Conservation (phyloP, 2,888 invertebrate genomes). For the Drosophila meridiana region DNA sequence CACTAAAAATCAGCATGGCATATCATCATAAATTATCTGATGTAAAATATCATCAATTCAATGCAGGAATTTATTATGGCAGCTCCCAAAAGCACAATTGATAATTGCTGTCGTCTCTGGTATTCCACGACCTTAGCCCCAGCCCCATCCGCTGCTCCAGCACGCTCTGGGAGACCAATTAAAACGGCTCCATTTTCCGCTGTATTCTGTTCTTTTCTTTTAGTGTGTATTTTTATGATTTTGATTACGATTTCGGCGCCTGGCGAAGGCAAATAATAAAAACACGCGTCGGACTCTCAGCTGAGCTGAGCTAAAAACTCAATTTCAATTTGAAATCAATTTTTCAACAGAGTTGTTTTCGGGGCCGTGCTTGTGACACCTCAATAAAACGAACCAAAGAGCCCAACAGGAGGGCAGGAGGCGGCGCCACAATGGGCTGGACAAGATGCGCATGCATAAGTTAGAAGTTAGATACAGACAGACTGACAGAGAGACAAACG, state of each 20-base stretch:
- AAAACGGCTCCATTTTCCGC: slow-evolving; percentile 68
- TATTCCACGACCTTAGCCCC: neutral
- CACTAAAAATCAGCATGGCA: slow-evolving; percentile 59
- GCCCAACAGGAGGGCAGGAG: slow-evolving; percentile 26
- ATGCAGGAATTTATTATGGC: slow-evolving; percentile 74
- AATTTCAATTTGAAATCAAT: slow-evolving; percentile 77
- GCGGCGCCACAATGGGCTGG: slow-evolving; percentile 62
- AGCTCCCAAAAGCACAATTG: slow-evolving; percentile 66
- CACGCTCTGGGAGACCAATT: slow-evolving; percentile 61
- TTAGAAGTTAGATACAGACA: slow-evolving; percentile 39
- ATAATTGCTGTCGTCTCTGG: slow-evolving; percentile 71
- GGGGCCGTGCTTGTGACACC: slow-evolving; percentile 67
- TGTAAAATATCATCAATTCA: slow-evolving; percentile 65
- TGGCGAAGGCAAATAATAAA: slow-evolving; percentile 59
- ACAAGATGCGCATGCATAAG: slow-evolving; percentile 72
- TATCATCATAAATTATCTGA: slow-evolving; percentile 70
- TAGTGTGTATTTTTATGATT: slow-evolving; percentile 63
- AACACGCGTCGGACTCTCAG: slow-evolving; percentile 25
- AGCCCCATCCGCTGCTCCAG: slow-evolving; percentile 10
- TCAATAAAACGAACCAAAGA: slow-evolving; percentile 62
- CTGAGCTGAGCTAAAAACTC: slow-evolving; percentile 52
- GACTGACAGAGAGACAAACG: slow-evolving; percentile 6
- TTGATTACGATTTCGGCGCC: slow-evolving; percentile 80
- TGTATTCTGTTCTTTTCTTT: slow-evolving; percentile 32
- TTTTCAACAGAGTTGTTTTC: slow-evolving; percentile 74